phyloP scores from a whole-genome alignment of 2,113 vertebrate species.

The Scalopus aquaticus region DNA sequence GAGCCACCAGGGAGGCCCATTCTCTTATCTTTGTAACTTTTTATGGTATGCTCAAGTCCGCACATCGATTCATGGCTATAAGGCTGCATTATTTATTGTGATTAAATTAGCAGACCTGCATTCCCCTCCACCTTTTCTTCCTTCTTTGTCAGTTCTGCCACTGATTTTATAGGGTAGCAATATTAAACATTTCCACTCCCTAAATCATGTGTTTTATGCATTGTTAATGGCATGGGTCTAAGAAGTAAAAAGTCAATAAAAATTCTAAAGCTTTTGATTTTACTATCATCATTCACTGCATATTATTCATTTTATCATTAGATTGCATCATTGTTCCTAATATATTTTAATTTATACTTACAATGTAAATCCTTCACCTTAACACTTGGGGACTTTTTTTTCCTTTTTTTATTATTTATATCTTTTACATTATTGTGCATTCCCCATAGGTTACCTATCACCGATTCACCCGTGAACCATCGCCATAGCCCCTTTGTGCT shows the following conservation, averaged over 20 bases:
- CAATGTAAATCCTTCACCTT: not conserved
- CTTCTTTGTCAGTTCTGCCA: not conserved
- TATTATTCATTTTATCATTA: not conserved
- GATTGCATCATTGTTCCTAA: not conserved
- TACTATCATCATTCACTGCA: not conserved
- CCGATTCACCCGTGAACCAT: no score
- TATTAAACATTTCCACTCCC: not conserved
- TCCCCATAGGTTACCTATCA: no score
- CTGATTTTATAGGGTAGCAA: not conserved
- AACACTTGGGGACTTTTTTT: not conserved
- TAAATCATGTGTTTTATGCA: not conserved
- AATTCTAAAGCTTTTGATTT: not conserved
- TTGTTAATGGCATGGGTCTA: not conserved
- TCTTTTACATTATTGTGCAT: no score
- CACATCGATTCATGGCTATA: not conserved
- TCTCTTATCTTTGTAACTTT: not conserved
- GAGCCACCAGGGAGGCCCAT: no score
- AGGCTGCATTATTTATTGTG: not conserved
- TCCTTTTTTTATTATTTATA: no score
- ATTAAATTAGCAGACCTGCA: not conserved
- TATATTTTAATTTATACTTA: not conserved
- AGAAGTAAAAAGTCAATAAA: not conserved
- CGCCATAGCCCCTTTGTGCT: no score
- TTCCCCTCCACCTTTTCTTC: not conserved
- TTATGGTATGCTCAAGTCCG: not conserved